These are phyloP conservation scores for Hydrocynus forskahlii DNA, from an alignment of 2,797 vertebrate genomes.

Conservation along the genomic window DNA sequence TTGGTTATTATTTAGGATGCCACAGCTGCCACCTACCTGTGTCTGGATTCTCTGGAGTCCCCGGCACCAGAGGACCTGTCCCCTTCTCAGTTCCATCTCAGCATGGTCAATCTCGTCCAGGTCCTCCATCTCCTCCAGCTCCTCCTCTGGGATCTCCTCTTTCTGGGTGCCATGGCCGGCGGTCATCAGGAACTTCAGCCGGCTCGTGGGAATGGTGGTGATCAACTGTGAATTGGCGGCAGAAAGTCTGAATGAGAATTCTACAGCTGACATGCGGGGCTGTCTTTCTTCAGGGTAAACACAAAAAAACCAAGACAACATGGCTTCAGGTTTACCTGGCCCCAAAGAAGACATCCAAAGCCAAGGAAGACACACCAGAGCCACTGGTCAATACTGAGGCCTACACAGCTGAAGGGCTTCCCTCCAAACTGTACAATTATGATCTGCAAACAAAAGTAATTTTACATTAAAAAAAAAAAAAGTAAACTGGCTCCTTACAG, in stretches of 20 bases:
- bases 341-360: constrained; percentile 93
- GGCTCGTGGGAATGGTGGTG: constrained; percentile 90
- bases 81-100: constrained; percentile 90
- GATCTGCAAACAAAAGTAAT: constrained; percentile 75
- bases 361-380: constrained; percentile 97
- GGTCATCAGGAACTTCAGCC: constrained; percentile 94
- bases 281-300: not conserved
- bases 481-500: no score
- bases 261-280: not conserved
- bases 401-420: constrained; percentile 93
- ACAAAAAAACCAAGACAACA: not conserved
- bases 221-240: constrained; percentile 78
- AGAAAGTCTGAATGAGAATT: not conserved
- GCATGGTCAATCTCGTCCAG: constrained; percentile 94
- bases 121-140: constrained; percentile 87
- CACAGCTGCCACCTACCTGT: constrained; percentile 78
- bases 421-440: constrained; percentile 95
- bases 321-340: constrained; percentile 83
- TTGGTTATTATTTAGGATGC: not conserved
- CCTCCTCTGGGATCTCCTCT: constrained; percentile 92
- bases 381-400: constrained; percentile 90
- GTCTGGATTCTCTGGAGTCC: constrained; percentile 95
- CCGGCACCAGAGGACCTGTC: constrained; percentile 96
- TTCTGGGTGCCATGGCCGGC: constrained; percentile 92
- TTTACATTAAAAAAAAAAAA: not conserved